phyloP scores from a whole-genome alignment of 2,113 vertebrate genomes.

The Ammodramus savannarum region DNA sequence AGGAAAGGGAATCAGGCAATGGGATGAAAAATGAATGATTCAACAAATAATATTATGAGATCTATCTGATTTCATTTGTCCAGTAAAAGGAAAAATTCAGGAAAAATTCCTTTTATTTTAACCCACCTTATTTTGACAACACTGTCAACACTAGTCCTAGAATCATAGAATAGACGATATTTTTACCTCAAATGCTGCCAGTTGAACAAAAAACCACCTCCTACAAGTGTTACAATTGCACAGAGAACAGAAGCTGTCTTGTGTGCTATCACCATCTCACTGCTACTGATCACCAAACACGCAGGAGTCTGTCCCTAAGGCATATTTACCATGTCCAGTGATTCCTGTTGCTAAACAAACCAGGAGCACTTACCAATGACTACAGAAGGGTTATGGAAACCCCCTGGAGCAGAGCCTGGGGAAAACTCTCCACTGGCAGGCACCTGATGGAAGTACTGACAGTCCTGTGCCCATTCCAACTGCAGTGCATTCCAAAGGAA shows the following conservation, averaged over 20 bases:
- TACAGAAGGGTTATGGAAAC: accelerated
- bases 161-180: accelerated
- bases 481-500: neutral
- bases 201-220: neutral
- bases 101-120: neutral
- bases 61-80: neutral
- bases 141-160: neutral
- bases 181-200: neutral
- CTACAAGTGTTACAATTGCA: neutral
- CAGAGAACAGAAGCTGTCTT: neutral
- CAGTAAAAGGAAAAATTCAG: neutral
- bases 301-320: neutral
- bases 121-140: neutral
- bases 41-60: neutral
- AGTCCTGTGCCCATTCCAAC: neutral
- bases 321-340: accelerated
- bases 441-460: neutral
- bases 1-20: neutral
- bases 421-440: neutral
- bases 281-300: too few relatives aligned
- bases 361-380: neutral
- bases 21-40: neutral
- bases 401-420: neutral
- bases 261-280: neutral
- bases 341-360: neutral